Conservation (phyloP, 2,888 invertebrate species). For the Hesperia comma region DNA sequence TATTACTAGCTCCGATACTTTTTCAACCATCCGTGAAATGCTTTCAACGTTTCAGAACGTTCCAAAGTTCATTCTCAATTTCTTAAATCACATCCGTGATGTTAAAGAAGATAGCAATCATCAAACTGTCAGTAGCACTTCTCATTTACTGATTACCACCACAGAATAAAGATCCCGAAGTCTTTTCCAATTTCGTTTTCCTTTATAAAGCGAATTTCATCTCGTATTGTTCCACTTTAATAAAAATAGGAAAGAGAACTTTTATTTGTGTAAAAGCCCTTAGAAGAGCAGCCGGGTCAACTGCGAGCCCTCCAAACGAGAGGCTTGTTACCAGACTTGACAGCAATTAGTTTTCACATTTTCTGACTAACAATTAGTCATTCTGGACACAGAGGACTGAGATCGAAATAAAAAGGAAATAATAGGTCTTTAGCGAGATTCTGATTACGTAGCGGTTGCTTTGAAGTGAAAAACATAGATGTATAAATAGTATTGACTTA, state of each 20-base stretch:
- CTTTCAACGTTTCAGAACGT: too few relatives aligned
- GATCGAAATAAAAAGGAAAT: conserved; percentile 5
- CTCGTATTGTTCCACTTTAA: conserved; percentile 43
- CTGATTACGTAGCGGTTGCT: not conserved
- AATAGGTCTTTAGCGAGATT: conserved; percentile 2
- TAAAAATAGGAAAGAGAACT: conserved; percentile 40
- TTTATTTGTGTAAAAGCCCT: conserved; percentile 34
- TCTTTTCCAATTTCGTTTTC: not conserved
- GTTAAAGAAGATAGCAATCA: too few relatives aligned
- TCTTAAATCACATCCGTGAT: too few relatives aligned
- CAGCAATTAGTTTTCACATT: conserved; percentile 34
- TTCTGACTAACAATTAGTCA: conserved; percentile 32
- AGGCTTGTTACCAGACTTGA: conserved; percentile 28
- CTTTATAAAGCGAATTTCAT: conserved; percentile 9
- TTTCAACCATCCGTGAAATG: too few relatives aligned
- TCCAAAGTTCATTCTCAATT: too few relatives aligned
- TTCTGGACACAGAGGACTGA: not conserved
- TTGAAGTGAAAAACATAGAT: not conserved
- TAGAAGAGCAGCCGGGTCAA: conserved; percentile 36
- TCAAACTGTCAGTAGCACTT: too few relatives aligned
- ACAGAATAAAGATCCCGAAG: not conserved
- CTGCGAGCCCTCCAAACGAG: conserved; percentile 34
- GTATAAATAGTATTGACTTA: too few relatives aligned
- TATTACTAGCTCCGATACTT: too few relatives aligned
- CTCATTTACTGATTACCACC: too few relatives aligned